Base-by-base conservation (phyloP, 1,140 invertebrate genomes). In the Hermatobates lingyangjiaoensis region DNA sequence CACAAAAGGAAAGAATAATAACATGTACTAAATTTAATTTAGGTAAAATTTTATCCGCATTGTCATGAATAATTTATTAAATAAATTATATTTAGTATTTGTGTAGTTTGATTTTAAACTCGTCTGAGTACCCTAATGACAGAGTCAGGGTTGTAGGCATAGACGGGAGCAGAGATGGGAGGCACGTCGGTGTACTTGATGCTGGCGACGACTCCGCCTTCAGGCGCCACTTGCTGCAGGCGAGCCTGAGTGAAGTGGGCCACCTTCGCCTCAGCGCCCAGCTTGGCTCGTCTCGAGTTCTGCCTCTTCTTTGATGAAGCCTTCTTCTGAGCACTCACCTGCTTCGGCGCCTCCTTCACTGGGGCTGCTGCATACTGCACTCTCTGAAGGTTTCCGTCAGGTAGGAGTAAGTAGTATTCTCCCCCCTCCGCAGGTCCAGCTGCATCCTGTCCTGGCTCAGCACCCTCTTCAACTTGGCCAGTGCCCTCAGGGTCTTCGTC, bases 321-420 rank as follows among this genome's bases (percentile, higher is more conserved):
- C 7, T 7, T 25, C 20, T 3, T 24, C 21, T 5, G 18, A 20
- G 21, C 14, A 10, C 14, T 4, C 5, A 18, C 4, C 18, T 42
- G 39, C 5, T 42, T 46, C 20, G 21, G 15, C 12, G 48, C n/a
- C 15, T 26, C 4, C 7, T 5, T 40, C 20, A 7, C 10, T 44
- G 27, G 2, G 34, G 54, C 48, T 5, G 58, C 56, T 14, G 64
- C 61, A 61, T 70, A 70, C 50, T 67, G 62, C 27, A 71, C 69
- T 50, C 60, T 67, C 67, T 84, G 81, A 59, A 77, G 77, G 55
- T 80, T 77, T 50, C 82, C 81, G 65, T 85, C 81, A 54, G 81
- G 81, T 45, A 84, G 65, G 2, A 82, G 67, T 0, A 84, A 81
- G 59, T 76, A 79, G 64, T 83, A 84, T 48, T 75, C 68, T 45